Percentiles rank a stretch among this genome's conserved stretches.
Conservation (phyloP, 1,140 invertebrate genomes). For the Bombus haemorrhoidalis region DNA sequence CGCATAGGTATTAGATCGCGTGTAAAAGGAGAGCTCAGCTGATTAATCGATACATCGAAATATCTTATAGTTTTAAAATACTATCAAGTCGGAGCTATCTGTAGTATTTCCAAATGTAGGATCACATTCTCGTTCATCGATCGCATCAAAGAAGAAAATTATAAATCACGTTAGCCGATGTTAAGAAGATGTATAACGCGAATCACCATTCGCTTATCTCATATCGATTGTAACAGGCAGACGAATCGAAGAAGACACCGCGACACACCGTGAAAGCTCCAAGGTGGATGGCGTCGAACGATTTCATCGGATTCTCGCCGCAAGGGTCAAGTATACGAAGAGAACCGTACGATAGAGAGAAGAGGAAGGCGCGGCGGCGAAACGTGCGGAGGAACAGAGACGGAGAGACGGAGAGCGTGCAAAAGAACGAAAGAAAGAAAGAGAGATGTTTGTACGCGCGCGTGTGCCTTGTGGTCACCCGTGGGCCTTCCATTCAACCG, state of each 20-base stretch:
- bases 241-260: neutral
- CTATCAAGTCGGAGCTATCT: too few species aligned
- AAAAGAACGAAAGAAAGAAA: constrained; percentile 20
- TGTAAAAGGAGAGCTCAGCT: neutral
- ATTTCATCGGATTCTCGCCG: constrained; percentile 50
- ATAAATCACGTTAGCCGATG: too few species aligned
- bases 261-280: neutral
- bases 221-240: neutral
- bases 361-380: neutral
- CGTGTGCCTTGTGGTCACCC: constrained; percentile 69
- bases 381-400: neutral
- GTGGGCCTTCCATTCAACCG: constrained; percentile 74
- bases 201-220: neutral
- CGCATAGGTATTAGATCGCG: too few species aligned
- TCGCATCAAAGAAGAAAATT: too few species aligned
- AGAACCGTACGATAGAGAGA: neutral
- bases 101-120: too few species aligned
- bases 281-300: constrained; percentile 19
- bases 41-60: neutral
- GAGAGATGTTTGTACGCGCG: constrained; percentile 58
- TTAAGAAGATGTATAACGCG: too few species aligned
- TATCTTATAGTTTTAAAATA: too few species aligned
- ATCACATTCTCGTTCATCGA: too few species aligned
- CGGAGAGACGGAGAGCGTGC: neutral
- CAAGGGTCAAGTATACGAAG: constrained; percentile 42